Conservation (phyloP, 2,797 vertebrate genomes). For the Chelonia mydas region DNA sequence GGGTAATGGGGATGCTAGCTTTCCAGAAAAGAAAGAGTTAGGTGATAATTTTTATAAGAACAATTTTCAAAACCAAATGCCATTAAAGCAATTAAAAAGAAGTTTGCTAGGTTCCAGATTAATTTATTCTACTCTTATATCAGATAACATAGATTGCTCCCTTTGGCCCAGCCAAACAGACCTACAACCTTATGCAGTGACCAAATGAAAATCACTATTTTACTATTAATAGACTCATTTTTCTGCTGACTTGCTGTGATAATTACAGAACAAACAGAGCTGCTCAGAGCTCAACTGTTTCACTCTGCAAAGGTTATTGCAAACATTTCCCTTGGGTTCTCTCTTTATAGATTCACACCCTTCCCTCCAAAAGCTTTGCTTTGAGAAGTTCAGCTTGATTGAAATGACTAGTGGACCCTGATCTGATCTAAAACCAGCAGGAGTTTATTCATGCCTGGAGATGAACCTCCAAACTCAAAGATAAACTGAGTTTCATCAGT, state of each 20-base stretch:
- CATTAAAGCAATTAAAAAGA: background rate
- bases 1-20: background rate
- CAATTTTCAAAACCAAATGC: background rate
- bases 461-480: constrained; percentile 24
- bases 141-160: background rate
- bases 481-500: constrained; percentile 33
- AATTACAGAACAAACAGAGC: constrained; percentile 3
- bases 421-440: constrained; percentile 34
- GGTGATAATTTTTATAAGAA: background rate
- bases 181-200: background rate
- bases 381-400: constrained; percentile 14
- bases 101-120: background rate
- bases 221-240: constrained; percentile 18
- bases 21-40: background rate
- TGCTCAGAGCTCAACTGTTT: background rate
- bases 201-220: background rate
- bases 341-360: constrained; percentile 66
- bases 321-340: constrained; percentile 73
- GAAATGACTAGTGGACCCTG: constrained; percentile 62
- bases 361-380: constrained; percentile 45
- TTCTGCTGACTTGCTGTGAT: constrained; percentile 39
- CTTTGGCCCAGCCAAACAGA: background rate
- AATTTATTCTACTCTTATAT: background rate
- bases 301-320: constrained; percentile 55
- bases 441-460: constrained; percentile 14